Evolutionary conservation across 2,113 vertebrate genomes (phyloP).

Genomic region (Potamarius usumacintae): DNA sequence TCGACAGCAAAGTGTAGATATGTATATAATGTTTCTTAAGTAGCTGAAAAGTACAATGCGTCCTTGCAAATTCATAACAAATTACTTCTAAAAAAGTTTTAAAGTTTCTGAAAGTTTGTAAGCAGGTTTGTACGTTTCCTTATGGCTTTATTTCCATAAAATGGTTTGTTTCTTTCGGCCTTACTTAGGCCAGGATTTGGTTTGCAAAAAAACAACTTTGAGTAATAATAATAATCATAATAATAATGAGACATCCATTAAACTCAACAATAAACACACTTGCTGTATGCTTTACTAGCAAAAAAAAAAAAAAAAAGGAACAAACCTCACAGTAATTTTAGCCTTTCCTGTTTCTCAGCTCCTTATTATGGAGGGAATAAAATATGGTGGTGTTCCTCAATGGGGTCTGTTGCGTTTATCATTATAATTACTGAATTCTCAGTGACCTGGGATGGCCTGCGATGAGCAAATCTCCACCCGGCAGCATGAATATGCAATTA

Average conservation of each 20-base stretch:
- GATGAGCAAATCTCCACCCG: conserved; percentile 20
- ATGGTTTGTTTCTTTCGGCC: background rate
- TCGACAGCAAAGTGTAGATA: background rate
- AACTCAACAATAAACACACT: background rate
- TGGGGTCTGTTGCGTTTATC: conserved; percentile 42
- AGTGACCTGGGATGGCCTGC: conserved; percentile 28
- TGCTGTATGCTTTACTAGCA: background rate
- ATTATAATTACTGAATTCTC: conserved; percentile 45
- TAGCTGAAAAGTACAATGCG: too few relatives aligned
- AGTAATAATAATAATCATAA: background rate
- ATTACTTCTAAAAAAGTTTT: too few relatives aligned
- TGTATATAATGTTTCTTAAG: too few relatives aligned
- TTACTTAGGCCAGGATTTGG: background rate
- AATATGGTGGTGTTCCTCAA: conserved; percentile 26
- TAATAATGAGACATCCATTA: background rate
- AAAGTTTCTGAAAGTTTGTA: too few relatives aligned
- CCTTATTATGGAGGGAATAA: conserved; percentile 37
- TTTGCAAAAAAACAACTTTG: background rate
- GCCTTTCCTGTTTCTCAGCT: background rate
- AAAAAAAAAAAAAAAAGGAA: background rate
- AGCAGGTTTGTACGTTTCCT: background rate
- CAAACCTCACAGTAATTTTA: background rate
- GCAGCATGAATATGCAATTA: conserved; percentile 42
- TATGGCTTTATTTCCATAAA: background rate
- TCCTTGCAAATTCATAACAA: too few relatives aligned